A percentile compares a stretch with the other conserved stretches of the same genome.
These are phyloP conservation scores for Crypturellus undulatus DNA, from an alignment of 2,113 vertebrate genomes.

Conservation along the genomic window DNA sequence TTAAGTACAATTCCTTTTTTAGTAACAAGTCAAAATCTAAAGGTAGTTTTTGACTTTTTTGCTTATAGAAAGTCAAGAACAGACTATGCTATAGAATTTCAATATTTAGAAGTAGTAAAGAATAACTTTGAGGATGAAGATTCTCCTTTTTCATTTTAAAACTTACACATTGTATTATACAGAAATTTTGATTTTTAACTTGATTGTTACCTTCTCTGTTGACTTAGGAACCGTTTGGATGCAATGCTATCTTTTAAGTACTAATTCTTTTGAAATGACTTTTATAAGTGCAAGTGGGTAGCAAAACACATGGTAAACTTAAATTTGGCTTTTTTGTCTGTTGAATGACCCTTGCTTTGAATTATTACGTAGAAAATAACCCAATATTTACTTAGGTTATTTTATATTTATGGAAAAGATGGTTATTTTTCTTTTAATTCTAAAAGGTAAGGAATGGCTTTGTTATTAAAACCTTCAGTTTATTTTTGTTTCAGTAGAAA, in stretches of 20 bases:
- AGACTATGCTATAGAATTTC: rapidly evolving
- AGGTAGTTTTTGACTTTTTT: rapidly evolving
- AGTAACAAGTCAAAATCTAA: neutral
- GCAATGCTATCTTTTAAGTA: neutral
- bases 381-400: neutral
- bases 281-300: neutral
- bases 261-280: neutral
- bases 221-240: neutral
- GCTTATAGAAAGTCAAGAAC: neutral
- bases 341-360: neutral
- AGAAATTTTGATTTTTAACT: neutral
- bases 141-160: neutral
- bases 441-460: neutral
- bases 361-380: neutral
- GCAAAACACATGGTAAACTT: neutral
- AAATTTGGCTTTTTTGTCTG: neutral
- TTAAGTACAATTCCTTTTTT: rapidly evolving
- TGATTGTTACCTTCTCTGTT: neutral
- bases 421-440: neutral
- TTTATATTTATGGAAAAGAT: neutral
- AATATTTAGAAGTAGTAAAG: neutral
- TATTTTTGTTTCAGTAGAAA: neutral
- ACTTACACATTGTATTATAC: neutral
- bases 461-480: neutral
- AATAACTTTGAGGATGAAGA: rapidly evolving